phyloP scores from a whole-genome alignment of 2,888 invertebrate genomes.

The Sminthurinus aureus region DNA sequence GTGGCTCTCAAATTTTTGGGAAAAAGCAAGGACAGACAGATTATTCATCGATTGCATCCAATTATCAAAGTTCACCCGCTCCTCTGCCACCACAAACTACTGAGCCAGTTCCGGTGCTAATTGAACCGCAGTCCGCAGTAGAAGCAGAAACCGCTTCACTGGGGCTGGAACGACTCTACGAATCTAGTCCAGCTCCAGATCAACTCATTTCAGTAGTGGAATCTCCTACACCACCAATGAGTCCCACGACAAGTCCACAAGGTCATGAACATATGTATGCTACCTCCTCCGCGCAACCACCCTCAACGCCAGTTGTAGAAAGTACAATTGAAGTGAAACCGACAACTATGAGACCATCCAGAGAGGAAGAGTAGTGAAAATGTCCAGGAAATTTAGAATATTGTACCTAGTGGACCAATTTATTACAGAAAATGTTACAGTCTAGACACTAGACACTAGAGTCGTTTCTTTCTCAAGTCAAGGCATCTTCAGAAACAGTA shows the following conservation, averaged over 20 bases:
- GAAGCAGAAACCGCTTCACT: constrained; percentile 27
- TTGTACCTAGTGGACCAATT: too few relatives aligned
- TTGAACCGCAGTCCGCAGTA: constrained; percentile 27
- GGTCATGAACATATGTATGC: constrained; percentile 29
- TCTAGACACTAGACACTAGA: too few relatives aligned
- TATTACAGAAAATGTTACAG: too few relatives aligned
- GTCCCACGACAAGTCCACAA: constrained; percentile 44
- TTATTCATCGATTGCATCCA: background rate
- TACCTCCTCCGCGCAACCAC: constrained; percentile 43
- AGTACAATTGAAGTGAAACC: constrained; percentile 47
- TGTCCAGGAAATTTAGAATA: too few relatives aligned
- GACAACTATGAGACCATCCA: constrained; percentile 40
- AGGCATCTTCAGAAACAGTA: too few relatives aligned
- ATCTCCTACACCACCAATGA: constrained; percentile 45
- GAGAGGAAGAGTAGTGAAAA: too few relatives aligned
- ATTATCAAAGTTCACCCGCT: background rate
- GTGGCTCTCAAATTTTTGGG: constrained; percentile 41
- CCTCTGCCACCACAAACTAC: constrained; percentile 24
- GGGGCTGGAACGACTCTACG: constrained; percentile 14
- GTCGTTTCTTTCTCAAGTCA: too few relatives aligned
- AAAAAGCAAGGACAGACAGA: constrained; percentile 1
- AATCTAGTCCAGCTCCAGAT: constrained; percentile 44
- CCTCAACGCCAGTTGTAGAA: constrained; percentile 46
- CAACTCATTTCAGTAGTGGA: constrained; percentile 43
- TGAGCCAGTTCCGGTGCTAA: constrained; percentile 16